phyloP scores from a whole-genome alignment of 2,113 vertebrate genomes.

The Petaurus breviceps region DNA sequence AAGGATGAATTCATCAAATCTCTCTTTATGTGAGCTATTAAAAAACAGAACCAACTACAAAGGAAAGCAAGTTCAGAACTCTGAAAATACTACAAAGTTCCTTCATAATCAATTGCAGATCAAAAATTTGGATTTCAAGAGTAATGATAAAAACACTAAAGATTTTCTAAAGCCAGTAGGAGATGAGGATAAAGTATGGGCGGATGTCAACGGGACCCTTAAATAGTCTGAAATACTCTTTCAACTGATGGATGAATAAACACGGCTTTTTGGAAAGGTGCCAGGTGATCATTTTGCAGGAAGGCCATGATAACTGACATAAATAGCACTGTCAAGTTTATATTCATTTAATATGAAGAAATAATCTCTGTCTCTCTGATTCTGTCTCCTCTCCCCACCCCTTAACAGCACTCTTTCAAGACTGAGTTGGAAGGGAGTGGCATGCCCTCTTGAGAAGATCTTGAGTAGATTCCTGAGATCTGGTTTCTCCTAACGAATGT shows the following conservation, averaged over 20 bases:
- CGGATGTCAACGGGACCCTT: neutral
- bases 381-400: neutral
- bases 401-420: neutral
- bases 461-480: neutral
- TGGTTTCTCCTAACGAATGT: neutral
- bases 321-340: neutral
- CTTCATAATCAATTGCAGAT: neutral
- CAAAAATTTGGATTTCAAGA: neutral
- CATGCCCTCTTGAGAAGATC: neutral
- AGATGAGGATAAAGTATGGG: neutral
- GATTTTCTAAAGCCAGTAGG: neutral
- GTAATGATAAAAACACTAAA: neutral
- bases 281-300: neutral
- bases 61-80: neutral
- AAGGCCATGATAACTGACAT: neutral
- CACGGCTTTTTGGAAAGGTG: neutral
- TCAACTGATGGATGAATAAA: neutral
- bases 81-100: neutral
- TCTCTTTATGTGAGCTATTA: neutral
- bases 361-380: neutral
- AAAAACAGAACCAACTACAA: neutral
- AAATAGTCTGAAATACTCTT: constrained; percentile 3
- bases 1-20: neutral
- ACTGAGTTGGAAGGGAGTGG: neutral
- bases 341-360: neutral